phyloP scores from a whole-genome alignment of 1,140 invertebrate species.

The Mesaphorura yosii region DNA sequence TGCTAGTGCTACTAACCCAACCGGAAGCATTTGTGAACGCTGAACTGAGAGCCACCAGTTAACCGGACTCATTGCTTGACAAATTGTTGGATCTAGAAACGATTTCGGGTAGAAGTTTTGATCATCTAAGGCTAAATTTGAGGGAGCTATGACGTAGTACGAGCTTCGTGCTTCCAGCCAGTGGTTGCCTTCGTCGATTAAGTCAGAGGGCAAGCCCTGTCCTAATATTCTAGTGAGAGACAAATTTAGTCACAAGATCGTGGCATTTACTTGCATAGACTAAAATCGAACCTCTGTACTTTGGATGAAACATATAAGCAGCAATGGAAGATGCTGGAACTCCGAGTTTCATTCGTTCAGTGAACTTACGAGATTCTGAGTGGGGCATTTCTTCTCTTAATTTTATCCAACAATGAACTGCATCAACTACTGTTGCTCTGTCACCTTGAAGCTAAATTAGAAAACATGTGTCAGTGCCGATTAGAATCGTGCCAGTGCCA shows the following conservation, averaged over 20 bases:
- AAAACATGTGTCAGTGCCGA: neutral
- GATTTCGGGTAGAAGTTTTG: neutral
- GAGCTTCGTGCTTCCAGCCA: neutral
- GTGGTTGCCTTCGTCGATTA: neutral
- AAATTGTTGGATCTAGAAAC: neutral
- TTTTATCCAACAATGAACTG: neutral
- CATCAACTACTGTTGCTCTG: neutral
- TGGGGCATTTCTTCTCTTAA: neutral
- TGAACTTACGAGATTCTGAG: neutral
- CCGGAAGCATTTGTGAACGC: neutral
- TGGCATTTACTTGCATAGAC: too few relatives aligned
- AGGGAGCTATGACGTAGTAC: neutral
- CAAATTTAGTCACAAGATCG: neutral
- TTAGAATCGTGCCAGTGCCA: neutral
- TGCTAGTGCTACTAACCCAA: neutral
- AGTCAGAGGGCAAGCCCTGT: neutral
- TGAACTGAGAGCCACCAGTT: constrained; percentile 1
- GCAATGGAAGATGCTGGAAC: neutral
- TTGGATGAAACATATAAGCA: neutral
- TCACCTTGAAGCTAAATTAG: neutral
- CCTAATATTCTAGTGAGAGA: neutral
- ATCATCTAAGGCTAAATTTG: neutral
- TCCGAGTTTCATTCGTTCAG: neutral
- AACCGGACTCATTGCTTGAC: neutral
- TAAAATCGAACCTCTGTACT: neutral